Evolutionary conservation across 1,140 invertebrate genomes (phyloP).

Genomic region (Metopolophium dirhodum): DNA sequence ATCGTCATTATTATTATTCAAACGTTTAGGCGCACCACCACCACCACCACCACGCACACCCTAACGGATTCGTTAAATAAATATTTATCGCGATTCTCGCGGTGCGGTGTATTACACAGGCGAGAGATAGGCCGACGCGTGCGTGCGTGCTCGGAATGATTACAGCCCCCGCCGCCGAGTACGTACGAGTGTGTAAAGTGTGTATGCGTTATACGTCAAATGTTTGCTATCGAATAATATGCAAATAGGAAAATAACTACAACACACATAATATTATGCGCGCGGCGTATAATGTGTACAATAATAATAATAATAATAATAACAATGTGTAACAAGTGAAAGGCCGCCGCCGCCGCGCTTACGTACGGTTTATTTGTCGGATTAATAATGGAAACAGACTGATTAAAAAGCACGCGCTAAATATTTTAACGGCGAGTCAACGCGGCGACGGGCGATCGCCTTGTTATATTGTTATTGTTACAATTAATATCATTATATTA

Average conservation of each 20-base stretch:
- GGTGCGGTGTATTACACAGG: neutral
- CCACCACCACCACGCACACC: neutral
- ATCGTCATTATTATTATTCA: neutral
- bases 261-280: neutral
- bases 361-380: neutral
- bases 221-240: conserved; percentile 7
- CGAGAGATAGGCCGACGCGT: neutral
- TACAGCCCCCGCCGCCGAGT: neutral
- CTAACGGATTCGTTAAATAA: neutral
- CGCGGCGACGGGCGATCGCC: neutral
- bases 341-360: neutral
- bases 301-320: no score
- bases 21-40: neutral
- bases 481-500: no score
- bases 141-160: neutral
- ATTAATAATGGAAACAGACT: conserved; percentile 30
- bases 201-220: neutral
- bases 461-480: neutral
- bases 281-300: neutral
- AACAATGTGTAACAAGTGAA: neutral
- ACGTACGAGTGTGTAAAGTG: no score
- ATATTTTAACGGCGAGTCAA: neutral
- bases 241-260: conserved; percentile 25
- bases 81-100: neutral
- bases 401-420: conserved; percentile 3